Percentiles rank a stretch among this genome's conserved stretches.
phyloP scores from a whole-genome alignment of 1,140 invertebrate species.

The Pseudoatta argentina region DNA sequence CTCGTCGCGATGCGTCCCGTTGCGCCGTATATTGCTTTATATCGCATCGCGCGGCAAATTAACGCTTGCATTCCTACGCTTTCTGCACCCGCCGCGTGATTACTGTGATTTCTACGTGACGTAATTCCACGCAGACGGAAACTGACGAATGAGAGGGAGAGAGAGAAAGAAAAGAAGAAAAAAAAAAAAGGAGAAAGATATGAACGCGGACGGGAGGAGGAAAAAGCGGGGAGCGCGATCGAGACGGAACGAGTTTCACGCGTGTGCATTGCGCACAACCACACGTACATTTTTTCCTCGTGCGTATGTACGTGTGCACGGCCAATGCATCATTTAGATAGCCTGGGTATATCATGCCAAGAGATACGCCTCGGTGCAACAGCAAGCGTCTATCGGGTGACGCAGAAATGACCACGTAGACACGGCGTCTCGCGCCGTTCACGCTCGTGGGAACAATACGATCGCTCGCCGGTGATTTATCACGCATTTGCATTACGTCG shows the following conservation, averaged over 20 bases:
- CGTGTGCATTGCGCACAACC: background rate
- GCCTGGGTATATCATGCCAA: constrained; percentile 31
- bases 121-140: constrained; percentile 71
- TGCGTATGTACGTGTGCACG: background rate
- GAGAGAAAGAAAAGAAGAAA: constrained; percentile 5
- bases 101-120: constrained; percentile 78
- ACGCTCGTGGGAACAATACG: constrained; percentile 58
- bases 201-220: background rate
- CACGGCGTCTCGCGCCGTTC: constrained; percentile 32
- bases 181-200: constrained; percentile 36
- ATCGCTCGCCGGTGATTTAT: constrained; percentile 51
- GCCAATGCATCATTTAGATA: constrained; percentile 73
- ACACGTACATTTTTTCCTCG: background rate
- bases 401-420: constrained; percentile 46
- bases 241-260: constrained; percentile 62
- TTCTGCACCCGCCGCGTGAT: constrained; percentile 76
- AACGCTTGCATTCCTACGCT: constrained; percentile 77
- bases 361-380: constrained; percentile 56
- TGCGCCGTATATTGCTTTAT: background rate
- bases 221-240: constrained; percentile 15
- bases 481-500: constrained; percentile 55
- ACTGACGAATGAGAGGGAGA: background rate
- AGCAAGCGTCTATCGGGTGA: constrained; percentile 61
- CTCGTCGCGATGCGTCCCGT: constrained; percentile 12
- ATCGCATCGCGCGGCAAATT: constrained; percentile 66